phyloP scores from a whole-genome alignment of 64 coral and sea anemone species.

The Montipora capricornis region DNA sequence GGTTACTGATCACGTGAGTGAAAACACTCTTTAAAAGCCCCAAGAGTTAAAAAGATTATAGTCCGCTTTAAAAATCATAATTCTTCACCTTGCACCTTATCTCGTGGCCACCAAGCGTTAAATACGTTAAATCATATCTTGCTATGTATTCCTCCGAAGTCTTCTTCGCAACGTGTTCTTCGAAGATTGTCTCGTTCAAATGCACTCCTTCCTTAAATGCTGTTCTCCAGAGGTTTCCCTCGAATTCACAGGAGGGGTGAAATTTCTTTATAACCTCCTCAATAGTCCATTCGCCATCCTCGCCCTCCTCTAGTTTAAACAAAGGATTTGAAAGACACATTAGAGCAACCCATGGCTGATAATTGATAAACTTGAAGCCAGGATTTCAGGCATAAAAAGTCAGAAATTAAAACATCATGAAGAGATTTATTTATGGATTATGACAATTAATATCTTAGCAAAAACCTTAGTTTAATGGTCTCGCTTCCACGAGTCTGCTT shows the following conservation, averaged over 20 bases:
- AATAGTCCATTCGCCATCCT: neutral
- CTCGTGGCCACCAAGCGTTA: neutral
- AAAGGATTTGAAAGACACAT: neutral
- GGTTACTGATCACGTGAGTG: no score
- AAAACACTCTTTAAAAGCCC: no score
- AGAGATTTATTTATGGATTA: no score
- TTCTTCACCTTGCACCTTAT: neutral
- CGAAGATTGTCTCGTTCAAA: neutral
- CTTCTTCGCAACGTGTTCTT: neutral
- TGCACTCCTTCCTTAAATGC: constrained; percentile 16
- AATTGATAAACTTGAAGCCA: no score
- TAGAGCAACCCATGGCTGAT: no score
- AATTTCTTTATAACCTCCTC: neutral
- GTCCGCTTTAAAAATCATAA: no score
- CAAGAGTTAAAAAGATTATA: no score
- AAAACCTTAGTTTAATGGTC: no score
- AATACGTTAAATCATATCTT: constrained; percentile 28
- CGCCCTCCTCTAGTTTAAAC: neutral
- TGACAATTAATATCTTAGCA: no score
- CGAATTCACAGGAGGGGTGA: neutral
- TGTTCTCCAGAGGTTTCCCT: neutral
- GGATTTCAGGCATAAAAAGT: no score
- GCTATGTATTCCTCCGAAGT: neutral
- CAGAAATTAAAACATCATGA: no score
- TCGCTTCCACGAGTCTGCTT: no score